Conservation (phyloP, 2,888 invertebrate genomes). For the Bombylius major region DNA sequence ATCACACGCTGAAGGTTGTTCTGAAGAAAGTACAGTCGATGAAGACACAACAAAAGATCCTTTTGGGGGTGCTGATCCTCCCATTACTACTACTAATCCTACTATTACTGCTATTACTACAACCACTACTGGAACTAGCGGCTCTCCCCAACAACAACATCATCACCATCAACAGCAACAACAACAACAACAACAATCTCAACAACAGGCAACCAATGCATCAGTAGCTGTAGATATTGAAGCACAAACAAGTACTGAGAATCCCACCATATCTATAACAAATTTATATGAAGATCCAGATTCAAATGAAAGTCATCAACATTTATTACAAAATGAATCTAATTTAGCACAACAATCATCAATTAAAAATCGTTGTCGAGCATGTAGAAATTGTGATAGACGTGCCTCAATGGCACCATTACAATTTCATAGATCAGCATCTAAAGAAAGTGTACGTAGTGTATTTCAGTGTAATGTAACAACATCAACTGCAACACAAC, state of each 20-base stretch:
- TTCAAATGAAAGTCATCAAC: neutral
- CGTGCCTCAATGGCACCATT: slow-evolving; percentile 71
- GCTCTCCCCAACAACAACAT: neutral
- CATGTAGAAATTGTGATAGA: slow-evolving; percentile 57
- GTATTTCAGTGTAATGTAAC: slow-evolving; percentile 45
- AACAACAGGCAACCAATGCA: slow-evolving; percentile 4
- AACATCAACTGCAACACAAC: slow-evolving; percentile 34
- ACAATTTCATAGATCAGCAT: slow-evolving; percentile 72
- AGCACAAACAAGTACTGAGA: slow-evolving; percentile 41
- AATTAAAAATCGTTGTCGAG: slow-evolving; percentile 48
- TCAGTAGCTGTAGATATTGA: slow-evolving; percentile 23
- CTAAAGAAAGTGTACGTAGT: slow-evolving; percentile 67
- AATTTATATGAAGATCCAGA: slow-evolving; percentile 24
- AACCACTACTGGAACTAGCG: neutral
- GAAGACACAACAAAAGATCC: slow-evolving; percentile 45
- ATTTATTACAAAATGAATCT: neutral
- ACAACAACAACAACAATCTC: slow-evolving; percentile 1
- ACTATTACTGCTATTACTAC: neutral
- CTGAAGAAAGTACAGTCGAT: slow-evolving; percentile 61
- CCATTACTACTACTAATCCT: neutral
- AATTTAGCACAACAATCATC: slow-evolving; percentile 46
- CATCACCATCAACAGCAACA: slow-evolving; percentile 13
- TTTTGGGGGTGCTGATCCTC: slow-evolving; percentile 30
- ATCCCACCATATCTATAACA: slow-evolving; percentile 43
- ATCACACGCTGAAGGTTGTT: slow-evolving; percentile 58